Conservation (phyloP, 2,888 invertebrate species). For the Oligia fasciuncula region DNA sequence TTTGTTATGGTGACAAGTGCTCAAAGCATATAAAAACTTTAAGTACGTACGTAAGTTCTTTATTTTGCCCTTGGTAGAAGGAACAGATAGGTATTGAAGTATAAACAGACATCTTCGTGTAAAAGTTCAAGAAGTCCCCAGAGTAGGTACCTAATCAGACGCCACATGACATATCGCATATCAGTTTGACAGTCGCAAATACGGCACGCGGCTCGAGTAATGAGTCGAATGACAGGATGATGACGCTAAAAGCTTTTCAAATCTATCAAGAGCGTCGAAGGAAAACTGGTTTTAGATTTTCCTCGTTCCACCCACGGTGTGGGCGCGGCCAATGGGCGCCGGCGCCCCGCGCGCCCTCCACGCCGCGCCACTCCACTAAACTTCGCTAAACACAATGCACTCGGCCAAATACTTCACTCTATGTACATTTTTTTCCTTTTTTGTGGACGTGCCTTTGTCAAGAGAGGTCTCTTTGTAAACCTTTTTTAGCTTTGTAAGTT, state of each 20-base stretch:
- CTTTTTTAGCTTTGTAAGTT: constrained; percentile 31
- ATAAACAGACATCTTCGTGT: constrained; percentile 7
- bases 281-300: constrained; percentile 83
- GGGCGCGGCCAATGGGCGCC: constrained; percentile 88
- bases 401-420: constrained; percentile 62
- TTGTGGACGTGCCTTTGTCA: constrained; percentile 39
- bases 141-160: constrained; percentile 75
- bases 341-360: constrained; percentile 71
- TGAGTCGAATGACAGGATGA: constrained; percentile 80
- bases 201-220: constrained; percentile 74
- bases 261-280: constrained; percentile 75
- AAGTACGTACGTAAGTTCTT: neutral
- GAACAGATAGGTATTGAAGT: constrained; percentile 11
- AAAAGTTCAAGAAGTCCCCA: constrained; percentile 71
- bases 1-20: neutral
- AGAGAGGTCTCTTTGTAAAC: constrained; percentile 40
- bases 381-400: constrained; percentile 74
- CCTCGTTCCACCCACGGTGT: constrained; percentile 84
- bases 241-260: constrained; percentile 88
- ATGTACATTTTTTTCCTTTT: constrained; percentile 55
- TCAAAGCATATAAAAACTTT: neutral
- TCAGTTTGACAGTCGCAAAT: constrained; percentile 73
- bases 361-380: constrained; percentile 72
- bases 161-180: constrained; percentile 74
- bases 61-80: neutral